Evolutionary conservation across 53 echinoderm and acorn worm species (phyloP).

Genomic region (Echinarachnius parma): DNA sequence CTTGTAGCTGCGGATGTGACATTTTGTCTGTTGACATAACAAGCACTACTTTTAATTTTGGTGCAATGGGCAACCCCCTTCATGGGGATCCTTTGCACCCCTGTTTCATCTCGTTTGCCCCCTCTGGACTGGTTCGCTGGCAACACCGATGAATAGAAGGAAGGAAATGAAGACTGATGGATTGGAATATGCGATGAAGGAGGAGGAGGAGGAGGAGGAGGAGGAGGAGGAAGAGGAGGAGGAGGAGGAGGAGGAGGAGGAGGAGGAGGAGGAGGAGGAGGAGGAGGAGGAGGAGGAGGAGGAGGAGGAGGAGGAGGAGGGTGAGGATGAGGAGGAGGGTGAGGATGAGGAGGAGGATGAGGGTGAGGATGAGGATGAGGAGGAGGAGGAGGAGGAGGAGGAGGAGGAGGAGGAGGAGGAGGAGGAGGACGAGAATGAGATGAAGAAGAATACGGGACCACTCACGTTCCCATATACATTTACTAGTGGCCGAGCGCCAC

Average conservation of each 20-base stretch:
- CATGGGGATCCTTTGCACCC: too few relatives aligned
- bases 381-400: neutral
- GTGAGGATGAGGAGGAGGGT: neutral
- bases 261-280: neutral
- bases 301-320: neutral
- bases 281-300: neutral
- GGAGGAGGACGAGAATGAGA: neutral
- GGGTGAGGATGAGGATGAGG: neutral
- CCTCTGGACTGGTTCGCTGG: too few relatives aligned
- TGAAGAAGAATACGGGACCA: too few relatives aligned
- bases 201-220: neutral
- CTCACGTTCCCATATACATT: too few relatives aligned
- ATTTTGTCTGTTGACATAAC: too few relatives aligned
- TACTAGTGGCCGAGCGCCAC: too few relatives aligned
- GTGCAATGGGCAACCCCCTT: too few relatives aligned
- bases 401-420: neutral
- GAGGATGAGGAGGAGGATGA: neutral
- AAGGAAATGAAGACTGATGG: neutral
- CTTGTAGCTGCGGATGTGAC: too few relatives aligned
- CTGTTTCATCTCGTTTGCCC: too few relatives aligned
- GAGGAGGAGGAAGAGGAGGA: neutral
- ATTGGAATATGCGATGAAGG: neutral
- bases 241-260: neutral
- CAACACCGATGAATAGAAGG: too few relatives aligned
- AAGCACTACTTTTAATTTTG: too few relatives aligned